phyloP scores from a whole-genome alignment of 2,113 vertebrate genomes.

The Dendrocopos noguchii region DNA sequence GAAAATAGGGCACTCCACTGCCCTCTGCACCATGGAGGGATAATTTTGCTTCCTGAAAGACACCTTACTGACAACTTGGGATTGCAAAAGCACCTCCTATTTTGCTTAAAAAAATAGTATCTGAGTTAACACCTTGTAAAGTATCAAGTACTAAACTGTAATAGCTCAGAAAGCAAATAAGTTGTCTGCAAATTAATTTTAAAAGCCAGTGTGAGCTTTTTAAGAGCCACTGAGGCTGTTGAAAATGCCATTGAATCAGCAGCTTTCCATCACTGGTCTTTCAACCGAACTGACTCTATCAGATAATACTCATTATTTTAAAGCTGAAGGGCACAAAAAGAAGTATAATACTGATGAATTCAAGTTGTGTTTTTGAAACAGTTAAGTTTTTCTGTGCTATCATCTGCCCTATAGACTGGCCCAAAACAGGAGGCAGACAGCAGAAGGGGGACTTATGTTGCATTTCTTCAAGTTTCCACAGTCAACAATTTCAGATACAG shows the following conservation, averaged over 20 bases:
- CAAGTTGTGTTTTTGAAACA: background rate
- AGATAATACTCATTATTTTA: fast-evolving
- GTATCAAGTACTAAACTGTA: background rate
- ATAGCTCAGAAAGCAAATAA: background rate
- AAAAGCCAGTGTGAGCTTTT: background rate
- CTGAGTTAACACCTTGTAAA: background rate
- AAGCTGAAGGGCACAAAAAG: background rate
- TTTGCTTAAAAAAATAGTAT: background rate
- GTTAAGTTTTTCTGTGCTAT: background rate
- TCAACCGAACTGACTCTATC: too few species aligned
- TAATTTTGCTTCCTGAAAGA: background rate
- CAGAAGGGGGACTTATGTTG: background rate
- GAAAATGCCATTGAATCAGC: too few species aligned
- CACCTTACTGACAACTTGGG: background rate
- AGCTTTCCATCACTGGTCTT: too few species aligned
- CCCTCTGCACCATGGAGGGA: background rate
- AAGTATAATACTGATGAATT: background rate
- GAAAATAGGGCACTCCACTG: background rate
- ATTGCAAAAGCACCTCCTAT: background rate
- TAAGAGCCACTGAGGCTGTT: too few species aligned
- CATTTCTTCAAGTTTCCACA: background rate
- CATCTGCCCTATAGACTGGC: background rate
- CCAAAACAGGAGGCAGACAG: background rate
- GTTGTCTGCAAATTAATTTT: background rate
- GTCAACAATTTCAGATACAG: background rate